Percentiles rank a stretch among this genome's conserved stretches.
Conservation (phyloP, 2,888 invertebrate genomes). For the Cheilosia urbana region DNA sequence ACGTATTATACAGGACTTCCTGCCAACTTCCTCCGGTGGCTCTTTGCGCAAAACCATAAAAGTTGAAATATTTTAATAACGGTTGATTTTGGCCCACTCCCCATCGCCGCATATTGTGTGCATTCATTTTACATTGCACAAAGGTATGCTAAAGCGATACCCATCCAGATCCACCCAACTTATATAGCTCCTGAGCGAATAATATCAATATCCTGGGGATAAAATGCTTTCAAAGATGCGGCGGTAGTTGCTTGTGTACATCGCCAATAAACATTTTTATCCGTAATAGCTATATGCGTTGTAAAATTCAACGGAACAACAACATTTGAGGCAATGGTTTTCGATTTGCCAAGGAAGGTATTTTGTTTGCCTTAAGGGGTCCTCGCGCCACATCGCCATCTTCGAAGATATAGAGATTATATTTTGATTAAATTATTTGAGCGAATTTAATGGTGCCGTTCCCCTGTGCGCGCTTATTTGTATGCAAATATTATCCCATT, state of each 20-base stretch:
- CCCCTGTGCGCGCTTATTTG: constrained; percentile 71
- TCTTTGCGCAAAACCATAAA: constrained; percentile 68
- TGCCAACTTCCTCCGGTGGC: constrained; percentile 28
- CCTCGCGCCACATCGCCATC: constrained; percentile 17
- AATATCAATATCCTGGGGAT: constrained; percentile 75
- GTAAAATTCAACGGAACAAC: constrained; percentile 65
- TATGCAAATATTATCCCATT: constrained; percentile 74
- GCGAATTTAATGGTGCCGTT: constrained; percentile 66
- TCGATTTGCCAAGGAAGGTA: constrained; percentile 64
- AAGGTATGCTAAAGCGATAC: constrained; percentile 82
- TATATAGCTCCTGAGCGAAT: constrained; percentile 53
- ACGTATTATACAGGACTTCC: background rate
- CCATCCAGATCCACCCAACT: constrained; percentile 21
- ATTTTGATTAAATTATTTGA: constrained; percentile 76
- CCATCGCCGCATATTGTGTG: constrained; percentile 65
- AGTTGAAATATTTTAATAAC: constrained; percentile 75
- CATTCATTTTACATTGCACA: constrained; percentile 83
- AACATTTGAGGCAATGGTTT: constrained; percentile 56
- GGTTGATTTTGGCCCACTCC: constrained; percentile 55
- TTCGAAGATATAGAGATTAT: constrained; percentile 70
- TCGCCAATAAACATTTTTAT: constrained; percentile 75
- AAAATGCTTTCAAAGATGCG: constrained; percentile 70
- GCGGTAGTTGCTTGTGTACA: constrained; percentile 73
- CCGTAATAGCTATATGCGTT: constrained; percentile 63
- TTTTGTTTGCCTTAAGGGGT: constrained; percentile 61